Base-by-base conservation (phyloP, 1,140 invertebrate species). In the Teleogryllus occipitalis region DNA sequence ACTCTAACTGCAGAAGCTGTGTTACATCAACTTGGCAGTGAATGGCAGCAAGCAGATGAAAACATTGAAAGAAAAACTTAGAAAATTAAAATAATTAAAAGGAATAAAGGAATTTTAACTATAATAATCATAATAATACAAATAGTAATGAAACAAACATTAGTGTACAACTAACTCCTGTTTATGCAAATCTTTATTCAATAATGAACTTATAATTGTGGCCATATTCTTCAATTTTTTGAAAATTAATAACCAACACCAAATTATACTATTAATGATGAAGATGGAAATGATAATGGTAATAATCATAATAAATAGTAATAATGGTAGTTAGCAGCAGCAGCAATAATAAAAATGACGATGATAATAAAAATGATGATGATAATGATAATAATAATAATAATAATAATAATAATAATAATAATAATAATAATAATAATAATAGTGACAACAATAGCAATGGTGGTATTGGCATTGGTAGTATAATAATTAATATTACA, bases 1-100 rank as follows among this genome's bases (percentile, higher is more conserved):
- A 65, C 54, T 65, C 54, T 65, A 65, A 14, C 54, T 65, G 54
- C 54, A 65, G 27, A 65, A 77, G 76, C 76, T 77, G 76, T 77
- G 47, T 77, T 48, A 48, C 48, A 77, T 21, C 54, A 65, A 65
- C 54, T 65, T 77, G 76, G 76, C 76, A 77, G 76, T 77, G 76
- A 77, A 77, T 49, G 47, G 22, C 76, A 77, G 48, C 47, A 77
- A 77, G 76, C 76, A 77, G 48, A 47, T 77, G 75, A 39, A 39
- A 39, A 39, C 27, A 65, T 65, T 65, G 54, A 18, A 39, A 39
- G 27, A 65, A 65, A 18, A 65, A 65, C 54, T 65, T 14, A 65
- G 0, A 65, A 39, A 65, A 10, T 65, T 65, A 65, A 65, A 65
- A 65, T 18, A 65, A 65, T 65, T 65, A 14, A 14, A 14, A 39